These are phyloP conservation scores for Etheostoma nigrum DNA, from an alignment of 2,797 vertebrate species.

Conservation along the genomic window DNA sequence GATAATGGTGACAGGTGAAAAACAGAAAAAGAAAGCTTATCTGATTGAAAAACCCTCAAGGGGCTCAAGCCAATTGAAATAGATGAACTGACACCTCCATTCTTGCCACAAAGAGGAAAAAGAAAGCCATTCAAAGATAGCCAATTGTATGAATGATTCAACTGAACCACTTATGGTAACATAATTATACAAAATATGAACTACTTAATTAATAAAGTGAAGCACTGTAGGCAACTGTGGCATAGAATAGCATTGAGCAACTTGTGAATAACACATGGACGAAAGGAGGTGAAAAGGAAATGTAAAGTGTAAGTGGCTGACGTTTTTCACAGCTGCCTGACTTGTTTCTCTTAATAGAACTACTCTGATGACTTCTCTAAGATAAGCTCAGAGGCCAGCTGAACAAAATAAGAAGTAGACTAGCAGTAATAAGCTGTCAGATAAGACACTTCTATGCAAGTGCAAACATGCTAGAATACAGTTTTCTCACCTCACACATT, in stretches of 20 bases:
- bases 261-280: background rate
- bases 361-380: no score
- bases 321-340: background rate
- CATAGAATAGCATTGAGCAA: background rate
- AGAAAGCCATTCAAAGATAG: background rate
- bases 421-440: background rate
- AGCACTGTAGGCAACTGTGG: background rate
- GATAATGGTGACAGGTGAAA: background rate
- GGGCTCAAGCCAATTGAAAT: slow-evolving; percentile 8
- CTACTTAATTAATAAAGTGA: background rate
- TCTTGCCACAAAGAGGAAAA: background rate
- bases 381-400: background rate
- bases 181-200: background rate
- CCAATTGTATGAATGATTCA: slow-evolving; percentile 1
- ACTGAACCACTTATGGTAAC: background rate
- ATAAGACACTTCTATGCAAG: no score
- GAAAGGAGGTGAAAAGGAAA: background rate
- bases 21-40: slow-evolving; percentile 7
- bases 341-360: background rate
- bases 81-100: slow-evolving; percentile 1
- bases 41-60: slow-evolving; percentile 34
- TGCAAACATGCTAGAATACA: background rate
- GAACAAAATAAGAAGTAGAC: background rate
- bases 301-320: no score
- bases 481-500: background rate